Percentiles rank a stretch among this genome's conserved stretches.
phyloP scores from a whole-genome alignment of 1,140 invertebrate genomes.

The Pectinophora gossypiella region DNA sequence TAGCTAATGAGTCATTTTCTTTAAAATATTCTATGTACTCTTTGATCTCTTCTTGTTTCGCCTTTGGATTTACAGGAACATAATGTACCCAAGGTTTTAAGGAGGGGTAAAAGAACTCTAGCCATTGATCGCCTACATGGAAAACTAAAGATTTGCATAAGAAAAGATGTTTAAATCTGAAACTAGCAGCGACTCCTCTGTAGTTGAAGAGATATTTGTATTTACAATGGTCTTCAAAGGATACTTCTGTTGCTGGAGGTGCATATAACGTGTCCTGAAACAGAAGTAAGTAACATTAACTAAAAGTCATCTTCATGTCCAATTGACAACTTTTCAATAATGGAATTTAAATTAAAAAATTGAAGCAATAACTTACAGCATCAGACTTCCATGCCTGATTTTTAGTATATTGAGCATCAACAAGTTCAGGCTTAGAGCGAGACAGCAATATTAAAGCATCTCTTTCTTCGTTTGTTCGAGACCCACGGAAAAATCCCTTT shows the following conservation, averaged over 20 bases:
- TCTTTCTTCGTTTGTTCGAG: constrained; percentile 92
- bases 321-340: not conserved
- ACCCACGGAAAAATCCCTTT: constrained; percentile 94
- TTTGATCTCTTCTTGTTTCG: constrained; percentile 80
- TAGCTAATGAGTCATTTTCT: constrained; percentile 84
- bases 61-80: constrained; percentile 87
- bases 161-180: constrained; percentile 97
- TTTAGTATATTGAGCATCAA: constrained; percentile 96
- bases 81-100: constrained; percentile 98
- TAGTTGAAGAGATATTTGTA: constrained; percentile 98
- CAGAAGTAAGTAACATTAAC: too few species aligned
- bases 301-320: too few species aligned
- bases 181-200: constrained; percentile 96
- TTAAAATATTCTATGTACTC: constrained; percentile 87
- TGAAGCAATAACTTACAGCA: constrained; percentile 74
- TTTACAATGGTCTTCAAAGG: constrained; percentile 93
- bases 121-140: constrained; percentile 96
- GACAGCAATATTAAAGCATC: constrained; percentile 94
- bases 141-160: constrained; percentile 96
- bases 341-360: not conserved
- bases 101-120: constrained; percentile 95
- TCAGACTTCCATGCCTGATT: constrained; percentile 99
- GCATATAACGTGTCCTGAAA: constrained; percentile 88
- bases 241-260: constrained; percentile 89
- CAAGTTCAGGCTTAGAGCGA: constrained; percentile 84